These are phyloP conservation scores for Paratilapia polleni DNA, from an alignment of 2,113 vertebrate genomes.

Conservation along the genomic window DNA sequence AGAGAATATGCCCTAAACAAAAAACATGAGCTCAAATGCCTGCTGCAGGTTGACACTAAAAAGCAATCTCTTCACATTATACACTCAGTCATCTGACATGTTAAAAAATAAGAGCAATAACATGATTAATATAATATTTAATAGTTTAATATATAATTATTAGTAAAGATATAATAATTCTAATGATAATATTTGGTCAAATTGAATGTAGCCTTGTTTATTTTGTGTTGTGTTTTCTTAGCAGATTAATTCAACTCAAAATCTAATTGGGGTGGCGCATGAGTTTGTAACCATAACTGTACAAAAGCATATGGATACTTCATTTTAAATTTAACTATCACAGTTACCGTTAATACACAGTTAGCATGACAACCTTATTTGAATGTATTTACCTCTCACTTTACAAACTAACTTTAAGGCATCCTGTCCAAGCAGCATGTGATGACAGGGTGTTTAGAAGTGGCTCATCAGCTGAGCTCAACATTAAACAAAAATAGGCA, in stretches of 20 bases:
- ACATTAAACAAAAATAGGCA: neutral
- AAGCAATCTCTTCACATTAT: too few relatives aligned
- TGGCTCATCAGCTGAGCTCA: neutral
- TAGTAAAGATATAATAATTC: neutral
- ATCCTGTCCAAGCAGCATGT: neutral
- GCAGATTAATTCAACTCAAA: neutral
- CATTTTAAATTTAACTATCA: neutral
- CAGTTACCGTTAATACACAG: neutral
- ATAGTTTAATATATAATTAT: neutral
- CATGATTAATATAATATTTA: too few relatives aligned
- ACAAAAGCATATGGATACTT: neutral
- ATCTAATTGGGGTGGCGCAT: rapidly evolving
- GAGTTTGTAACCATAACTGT: neutral
- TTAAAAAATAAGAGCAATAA: too few relatives aligned
- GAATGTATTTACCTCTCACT: neutral
- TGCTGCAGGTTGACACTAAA: neutral
- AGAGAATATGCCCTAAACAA: neutral
- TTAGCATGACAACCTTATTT: neutral
- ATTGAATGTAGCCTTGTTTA: neutral
- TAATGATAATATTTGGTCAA: neutral
- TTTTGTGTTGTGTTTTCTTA: neutral
- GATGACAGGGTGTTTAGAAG: neutral
- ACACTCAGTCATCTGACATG: too few relatives aligned
- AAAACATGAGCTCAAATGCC: neutral
- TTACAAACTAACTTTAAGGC: neutral